Base-by-base conservation (phyloP, 2,797 vertebrate species). In the Acanthis flammea region DNA sequence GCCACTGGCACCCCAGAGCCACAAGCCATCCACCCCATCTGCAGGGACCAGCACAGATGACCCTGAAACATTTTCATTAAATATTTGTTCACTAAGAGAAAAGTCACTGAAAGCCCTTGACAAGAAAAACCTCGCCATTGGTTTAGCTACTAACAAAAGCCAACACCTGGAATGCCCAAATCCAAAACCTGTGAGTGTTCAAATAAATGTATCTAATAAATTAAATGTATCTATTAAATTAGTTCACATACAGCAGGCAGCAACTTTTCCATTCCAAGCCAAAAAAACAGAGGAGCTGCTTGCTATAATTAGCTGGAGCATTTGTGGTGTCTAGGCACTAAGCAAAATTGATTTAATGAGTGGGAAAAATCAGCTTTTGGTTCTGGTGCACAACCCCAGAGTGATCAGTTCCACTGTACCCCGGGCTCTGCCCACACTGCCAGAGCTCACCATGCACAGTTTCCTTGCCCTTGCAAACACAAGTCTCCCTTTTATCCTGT, bases 351-450 rank as follows among this genome's bases (percentile, higher is more conserved):
- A 86, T 72, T 85, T 77, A 15, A 53, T 7, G 78, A 87, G 58
- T 37, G 25, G 45, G 86, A 96, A 95, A 83, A 87, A 62, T 28
- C 63, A 88, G 93, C 39, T 75, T 87, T 94, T 71, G 53, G 86
- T 50, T 79, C 54, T 68, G 17, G 8, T 50, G 70, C 45, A 68
- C 22, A 86, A 60, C 54, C 42, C 7, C 23, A 4, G 55, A 70
- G 70, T 42, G 79, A 80, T 58, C 42, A 90, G 19, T n/a, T 28
- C 45, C 23, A 8, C 9, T 45, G 66, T 48, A 79, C 54, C 35
- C 31, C 18, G 4, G 75, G 51, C 71, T 92, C 79, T 39, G 78
- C 86, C 57, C 55, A 35, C 2, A 1, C 61, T 91, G 90, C 41
- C 48, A 33, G 57, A 74, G 22, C 31, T 45, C 68, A 33, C 67